Base-by-base conservation (phyloP, 2,113 vertebrate genomes). In the Prionailurus bengalensis region DNA sequence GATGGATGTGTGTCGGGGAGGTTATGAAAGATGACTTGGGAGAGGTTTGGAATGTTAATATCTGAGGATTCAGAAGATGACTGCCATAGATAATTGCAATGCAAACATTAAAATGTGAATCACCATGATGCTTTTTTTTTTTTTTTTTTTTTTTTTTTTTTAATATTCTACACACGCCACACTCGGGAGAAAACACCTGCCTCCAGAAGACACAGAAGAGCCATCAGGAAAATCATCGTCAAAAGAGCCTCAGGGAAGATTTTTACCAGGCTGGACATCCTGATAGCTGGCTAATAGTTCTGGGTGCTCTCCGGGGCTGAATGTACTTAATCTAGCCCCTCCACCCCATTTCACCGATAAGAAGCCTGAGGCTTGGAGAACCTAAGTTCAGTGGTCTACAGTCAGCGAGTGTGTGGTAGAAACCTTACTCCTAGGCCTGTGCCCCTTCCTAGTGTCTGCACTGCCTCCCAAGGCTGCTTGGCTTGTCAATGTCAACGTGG, bases 101-200 rank as follows among this genome's bases (percentile, higher is more conserved):
- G 76, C 70, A 96, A 92, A 97, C 90, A 94, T 79, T 94, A 89
- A 83, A 95, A n/a, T 91, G 39, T 71, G 58, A 95, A 68, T 93
- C 48, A 23, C 39, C 12, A 3, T 1, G 23, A 15, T 19, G 33
- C 31, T 74, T 65, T 27, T n/a, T 61, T 70, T 53, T 96, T 79
- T 96, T 79, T 66, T 58, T n/a, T 36, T 36, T 36, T 36, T 36
- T 42, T 74, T 96, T 80, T 73, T 61, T n/a, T 39, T 73, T 73
- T 25, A 95, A 89, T 63, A 92, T 92, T 95, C 79, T 71, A 61
- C 29, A 81, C 80, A 90, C 1, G 2, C 3, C 5, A 45, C 68
- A 45, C 51, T 89, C 61, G 53, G 76, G 74, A 78, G 66, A 80
- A 85, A 97, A 94, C 36, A 63, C 12, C 68, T 92, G 51, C 74